Percentiles rank a stretch among this genome's conserved stretches.
phyloP scores from a whole-genome alignment of 2,113 vertebrate genomes.

The Charadrius vociferus region DNA sequence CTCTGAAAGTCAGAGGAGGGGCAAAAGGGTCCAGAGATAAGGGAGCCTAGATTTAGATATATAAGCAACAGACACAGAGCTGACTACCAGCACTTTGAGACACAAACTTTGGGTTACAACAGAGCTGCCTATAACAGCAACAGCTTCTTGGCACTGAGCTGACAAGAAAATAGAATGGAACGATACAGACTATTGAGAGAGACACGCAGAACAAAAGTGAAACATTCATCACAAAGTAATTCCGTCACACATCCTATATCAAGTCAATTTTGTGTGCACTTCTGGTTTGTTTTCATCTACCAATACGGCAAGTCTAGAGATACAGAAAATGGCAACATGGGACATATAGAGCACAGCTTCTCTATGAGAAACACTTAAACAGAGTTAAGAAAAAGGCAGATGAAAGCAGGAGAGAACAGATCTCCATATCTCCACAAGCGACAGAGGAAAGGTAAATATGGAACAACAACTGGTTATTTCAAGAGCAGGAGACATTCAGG shows the following conservation, averaged over 20 bases:
- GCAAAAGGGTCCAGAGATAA: neutral
- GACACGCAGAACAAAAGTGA: neutral
- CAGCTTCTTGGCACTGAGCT: neutral
- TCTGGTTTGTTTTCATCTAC: neutral
- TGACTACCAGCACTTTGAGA: neutral
- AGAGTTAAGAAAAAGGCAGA: neutral
- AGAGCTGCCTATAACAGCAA: neutral
- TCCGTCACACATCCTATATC: accelerated
- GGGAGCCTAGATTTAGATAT: neutral
- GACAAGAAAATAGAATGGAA: neutral
- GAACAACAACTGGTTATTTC: neutral
- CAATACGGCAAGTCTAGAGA: neutral
- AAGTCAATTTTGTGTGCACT: neutral
- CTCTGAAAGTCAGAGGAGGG: neutral
- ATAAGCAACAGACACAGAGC: neutral
- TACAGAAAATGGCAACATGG: neutral
- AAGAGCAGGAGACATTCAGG: neutral
- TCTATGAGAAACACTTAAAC: neutral
- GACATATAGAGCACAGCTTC: neutral
- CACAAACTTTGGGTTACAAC: neutral
- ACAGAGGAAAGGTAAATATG: neutral
- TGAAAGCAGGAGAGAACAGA: neutral
- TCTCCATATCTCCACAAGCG: neutral
- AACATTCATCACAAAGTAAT: neutral
- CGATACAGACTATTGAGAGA: neutral